A percentile compares a stretch with the other conserved stretches of the same genome.
phyloP scores from a whole-genome alignment of 2,797 vertebrate species.

The Pempheris klunzingeri region DNA sequence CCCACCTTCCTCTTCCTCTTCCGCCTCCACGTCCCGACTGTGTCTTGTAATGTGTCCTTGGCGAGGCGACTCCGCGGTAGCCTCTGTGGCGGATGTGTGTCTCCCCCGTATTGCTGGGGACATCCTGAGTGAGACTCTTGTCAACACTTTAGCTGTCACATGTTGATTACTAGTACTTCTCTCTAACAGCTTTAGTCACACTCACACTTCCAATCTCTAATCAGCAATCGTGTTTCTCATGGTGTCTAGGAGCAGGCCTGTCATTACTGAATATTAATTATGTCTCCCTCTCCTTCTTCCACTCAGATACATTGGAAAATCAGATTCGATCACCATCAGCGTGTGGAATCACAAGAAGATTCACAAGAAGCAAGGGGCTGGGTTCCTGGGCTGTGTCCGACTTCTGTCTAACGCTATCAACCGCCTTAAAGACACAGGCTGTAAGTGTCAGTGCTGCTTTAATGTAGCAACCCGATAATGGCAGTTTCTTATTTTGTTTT shows the following conservation, averaged over 20 bases:
- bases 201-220: background rate
- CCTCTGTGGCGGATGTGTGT: slow-evolving; percentile 3
- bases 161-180: background rate
- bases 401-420: slow-evolving; percentile 98
- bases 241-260: background rate
- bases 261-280: background rate
- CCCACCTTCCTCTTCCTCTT: slow-evolving; percentile 41
- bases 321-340: slow-evolving; percentile 98
- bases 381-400: slow-evolving; percentile 97
- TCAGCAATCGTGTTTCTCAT: background rate
- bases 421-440: slow-evolving; percentile 99
- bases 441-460: slow-evolving; percentile 86
- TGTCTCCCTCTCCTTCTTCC: background rate
- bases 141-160: background rate
- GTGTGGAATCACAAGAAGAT: slow-evolving; percentile 99
- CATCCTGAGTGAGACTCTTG: slow-evolving; percentile 39
- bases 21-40: slow-evolving; percentile 6
- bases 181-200: background rate
- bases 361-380: slow-evolving; percentile 99
- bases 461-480: background rate
- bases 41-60: slow-evolving; percentile 35
- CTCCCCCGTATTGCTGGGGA: background rate
- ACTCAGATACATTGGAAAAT: slow-evolving; percentile 94
- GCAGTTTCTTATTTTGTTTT: background rate
- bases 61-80: slow-evolving; percentile 1